phyloP scores from a whole-genome alignment of 2,113 vertebrate genomes.

The Dasypus novemcinctus region DNA sequence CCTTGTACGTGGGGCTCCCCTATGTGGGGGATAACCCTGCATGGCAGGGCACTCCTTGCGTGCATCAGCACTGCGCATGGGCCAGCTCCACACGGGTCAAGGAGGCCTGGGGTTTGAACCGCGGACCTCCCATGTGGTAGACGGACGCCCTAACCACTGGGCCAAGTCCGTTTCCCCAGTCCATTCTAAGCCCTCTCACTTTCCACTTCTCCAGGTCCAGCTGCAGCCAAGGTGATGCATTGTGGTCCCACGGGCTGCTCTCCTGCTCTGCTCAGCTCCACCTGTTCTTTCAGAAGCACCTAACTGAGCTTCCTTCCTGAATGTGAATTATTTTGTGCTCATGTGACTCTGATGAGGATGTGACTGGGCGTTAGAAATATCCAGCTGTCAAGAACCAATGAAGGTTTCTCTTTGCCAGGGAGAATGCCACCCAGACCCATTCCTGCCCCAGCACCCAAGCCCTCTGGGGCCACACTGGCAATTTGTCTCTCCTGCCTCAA shows the following conservation, averaged over 20 bases:
- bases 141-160: no score
- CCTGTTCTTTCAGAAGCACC: neutral
- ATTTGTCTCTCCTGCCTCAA: neutral
- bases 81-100: no score
- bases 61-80: no score
- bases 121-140: no score
- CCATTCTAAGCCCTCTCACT: accelerated
- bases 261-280: neutral
- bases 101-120: no score
- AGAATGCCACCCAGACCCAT: neutral
- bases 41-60: no score
- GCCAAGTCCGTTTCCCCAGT: no score
- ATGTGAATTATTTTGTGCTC: neutral
- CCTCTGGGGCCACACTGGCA: neutral
- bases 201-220: neutral
- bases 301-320: neutral
- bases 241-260: neutral
- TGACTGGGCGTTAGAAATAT: neutral
- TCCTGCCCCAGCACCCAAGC: neutral
- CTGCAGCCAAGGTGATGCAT: accelerated
- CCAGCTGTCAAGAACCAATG: neutral
- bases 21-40: no score
- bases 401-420: neutral
- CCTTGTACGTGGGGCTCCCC: no score
- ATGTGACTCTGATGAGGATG: neutral